Conservation (phyloP, 2,113 vertebrate genomes). For the Antechinus stuartii region DNA sequence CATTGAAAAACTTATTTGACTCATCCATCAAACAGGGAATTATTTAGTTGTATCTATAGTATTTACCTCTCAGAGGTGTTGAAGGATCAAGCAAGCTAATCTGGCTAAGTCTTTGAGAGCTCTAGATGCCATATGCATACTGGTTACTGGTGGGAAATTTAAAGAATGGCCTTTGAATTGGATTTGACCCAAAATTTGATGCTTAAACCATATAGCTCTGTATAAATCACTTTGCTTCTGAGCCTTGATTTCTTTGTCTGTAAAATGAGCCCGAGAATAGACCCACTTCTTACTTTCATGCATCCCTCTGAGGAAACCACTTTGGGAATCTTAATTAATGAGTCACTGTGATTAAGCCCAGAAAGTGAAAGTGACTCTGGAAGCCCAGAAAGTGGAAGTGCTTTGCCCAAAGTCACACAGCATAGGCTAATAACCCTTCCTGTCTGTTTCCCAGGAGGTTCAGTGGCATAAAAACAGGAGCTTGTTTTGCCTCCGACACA, state of each 20-base stretch:
- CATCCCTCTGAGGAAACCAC: neutral
- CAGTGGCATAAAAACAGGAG: neutral
- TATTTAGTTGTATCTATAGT: neutral
- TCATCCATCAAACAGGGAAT: neutral
- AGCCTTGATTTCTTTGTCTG: neutral
- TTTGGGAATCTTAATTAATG: neutral
- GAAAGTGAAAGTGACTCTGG: neutral
- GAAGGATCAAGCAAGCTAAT: neutral
- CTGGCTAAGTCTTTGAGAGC: neutral
- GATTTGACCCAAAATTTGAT: neutral
- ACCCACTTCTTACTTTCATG: rapidly evolving
- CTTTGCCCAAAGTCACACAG: neutral
- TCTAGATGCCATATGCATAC: neutral
- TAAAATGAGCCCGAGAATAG: rapidly evolving
- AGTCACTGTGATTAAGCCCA: neutral
- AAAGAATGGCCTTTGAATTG: neutral
- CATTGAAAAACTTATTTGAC: neutral
- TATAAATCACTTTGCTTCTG: neutral
- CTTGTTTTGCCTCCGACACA: neutral
- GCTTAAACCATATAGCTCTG: neutral
- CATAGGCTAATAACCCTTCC: neutral
- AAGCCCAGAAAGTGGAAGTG: neutral
- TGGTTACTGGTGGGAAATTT: neutral
- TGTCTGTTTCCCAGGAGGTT: neutral
- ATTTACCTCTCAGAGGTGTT: neutral